phyloP scores from a whole-genome alignment of 2,113 vertebrate species.

The Oncorhynchus mykiss region DNA sequence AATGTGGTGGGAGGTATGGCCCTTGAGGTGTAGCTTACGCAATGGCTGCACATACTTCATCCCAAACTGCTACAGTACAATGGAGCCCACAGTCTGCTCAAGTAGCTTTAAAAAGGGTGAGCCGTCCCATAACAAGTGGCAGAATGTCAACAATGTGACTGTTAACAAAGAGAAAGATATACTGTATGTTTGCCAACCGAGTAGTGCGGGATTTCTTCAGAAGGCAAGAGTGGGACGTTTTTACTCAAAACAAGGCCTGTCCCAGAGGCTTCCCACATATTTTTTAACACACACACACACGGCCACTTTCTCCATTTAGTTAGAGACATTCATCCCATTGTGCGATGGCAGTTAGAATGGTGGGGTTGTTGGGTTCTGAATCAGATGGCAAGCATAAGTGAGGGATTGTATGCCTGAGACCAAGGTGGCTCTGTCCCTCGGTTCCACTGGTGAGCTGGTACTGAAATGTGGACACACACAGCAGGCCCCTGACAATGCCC shows the following conservation, averaged over 20 bases:
- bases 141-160: conserved; percentile 45
- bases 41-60: conserved; percentile 31
- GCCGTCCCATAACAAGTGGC: conserved; percentile 15
- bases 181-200: too few species aligned
- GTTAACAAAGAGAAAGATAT: conserved; percentile 22
- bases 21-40: conserved; percentile 42
- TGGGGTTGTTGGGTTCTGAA: conserved; percentile 64
- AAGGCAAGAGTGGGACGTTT: background rate
- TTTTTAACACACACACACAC: conserved; percentile 12
- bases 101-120: conserved; percentile 7
- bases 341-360: conserved; percentile 58
- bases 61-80: conserved; percentile 34
- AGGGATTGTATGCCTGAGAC: conserved; percentile 62
- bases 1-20: conserved; percentile 44
- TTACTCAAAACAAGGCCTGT: background rate
- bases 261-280: conserved; percentile 10
- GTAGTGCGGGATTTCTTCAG: conserved; percentile 37
- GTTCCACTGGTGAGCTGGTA: conserved; percentile 64
- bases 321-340: conserved; percentile 64
- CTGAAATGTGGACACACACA: conserved; percentile 58
- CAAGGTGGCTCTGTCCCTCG: conserved; percentile 64
- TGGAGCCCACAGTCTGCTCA: conserved; percentile 16
- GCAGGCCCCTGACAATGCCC: conserved; percentile 41
- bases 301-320: conserved; percentile 1
- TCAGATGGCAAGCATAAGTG: conserved; percentile 64